These are phyloP conservation scores for Leptocoma aspasia DNA, from an alignment of 2,113 vertebrate species.

Conservation along the genomic window DNA sequence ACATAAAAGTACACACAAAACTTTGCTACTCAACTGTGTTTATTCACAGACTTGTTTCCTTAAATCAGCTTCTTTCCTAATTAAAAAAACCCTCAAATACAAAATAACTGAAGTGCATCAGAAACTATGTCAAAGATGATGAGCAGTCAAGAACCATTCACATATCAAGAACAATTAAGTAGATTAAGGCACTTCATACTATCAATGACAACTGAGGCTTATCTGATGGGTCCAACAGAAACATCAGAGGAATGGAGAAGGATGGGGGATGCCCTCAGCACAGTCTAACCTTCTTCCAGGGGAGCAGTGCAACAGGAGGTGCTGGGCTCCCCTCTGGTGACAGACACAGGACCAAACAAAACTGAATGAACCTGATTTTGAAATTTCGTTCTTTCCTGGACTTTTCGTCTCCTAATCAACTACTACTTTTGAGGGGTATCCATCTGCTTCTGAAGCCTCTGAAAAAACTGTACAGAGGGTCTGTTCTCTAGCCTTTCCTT, in stretches of 20 bases:
- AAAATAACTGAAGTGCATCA: not conserved
- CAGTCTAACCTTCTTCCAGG: not conserved
- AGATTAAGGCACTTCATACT: not conserved
- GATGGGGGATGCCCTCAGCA: not conserved
- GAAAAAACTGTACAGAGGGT: not conserved
- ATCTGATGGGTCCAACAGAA: not conserved
- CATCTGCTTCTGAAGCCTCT: not conserved
- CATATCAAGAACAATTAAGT: not conserved
- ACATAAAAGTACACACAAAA: not conserved
- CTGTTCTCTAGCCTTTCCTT: not conserved
- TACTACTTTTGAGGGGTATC: not conserved
- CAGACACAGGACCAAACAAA: not conserved
- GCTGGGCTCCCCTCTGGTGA: not conserved
- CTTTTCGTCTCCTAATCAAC: not conserved
- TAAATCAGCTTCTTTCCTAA: not conserved
- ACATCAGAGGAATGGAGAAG: not conserved
- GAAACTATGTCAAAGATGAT: not conserved
- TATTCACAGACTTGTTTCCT: not conserved
- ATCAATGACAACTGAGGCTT: not conserved
- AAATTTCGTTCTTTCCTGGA: not conserved
- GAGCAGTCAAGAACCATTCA: not conserved
- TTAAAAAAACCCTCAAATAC: not conserved
- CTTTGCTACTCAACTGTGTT: accelerated
- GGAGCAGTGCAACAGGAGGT: accelerated
- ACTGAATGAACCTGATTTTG: not conserved